Evolutionary conservation across 2,888 invertebrate genomes (phyloP).

Genomic region (Heliconius ethilla): DNA sequence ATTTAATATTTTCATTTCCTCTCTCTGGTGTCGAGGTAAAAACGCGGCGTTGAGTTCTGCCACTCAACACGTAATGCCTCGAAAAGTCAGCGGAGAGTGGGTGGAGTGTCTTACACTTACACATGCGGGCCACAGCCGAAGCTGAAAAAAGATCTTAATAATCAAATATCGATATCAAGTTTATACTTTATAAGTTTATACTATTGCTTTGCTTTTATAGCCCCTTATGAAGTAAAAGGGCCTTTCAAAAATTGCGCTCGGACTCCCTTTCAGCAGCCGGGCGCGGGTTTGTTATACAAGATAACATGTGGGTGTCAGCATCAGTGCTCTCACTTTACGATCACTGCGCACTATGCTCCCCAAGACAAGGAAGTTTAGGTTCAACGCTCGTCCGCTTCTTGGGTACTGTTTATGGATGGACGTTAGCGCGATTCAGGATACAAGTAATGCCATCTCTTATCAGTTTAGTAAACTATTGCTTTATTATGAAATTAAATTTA

Average conservation of each 20-base stretch:
- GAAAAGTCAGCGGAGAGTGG: too few species aligned
- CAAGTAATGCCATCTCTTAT: slow-evolving; percentile 65
- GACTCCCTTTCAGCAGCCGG: slow-evolving; percentile 75
- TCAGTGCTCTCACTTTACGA: slow-evolving; percentile 92
- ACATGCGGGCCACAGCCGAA: too few species aligned
- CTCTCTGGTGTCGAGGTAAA: too few species aligned
- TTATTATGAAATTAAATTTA: background rate
- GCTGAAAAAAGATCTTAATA: too few species aligned
- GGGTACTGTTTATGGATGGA: slow-evolving; percentile 39
- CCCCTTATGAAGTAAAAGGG: slow-evolving; percentile 86
- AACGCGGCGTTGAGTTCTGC: too few species aligned
- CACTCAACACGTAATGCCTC: too few species aligned
- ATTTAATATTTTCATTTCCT: too few species aligned
- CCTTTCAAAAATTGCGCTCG: slow-evolving; percentile 90
- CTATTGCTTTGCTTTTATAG: slow-evolving; percentile 34
- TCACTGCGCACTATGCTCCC: slow-evolving; percentile 94
- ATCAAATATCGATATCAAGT: too few species aligned
- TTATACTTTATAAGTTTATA: too few species aligned
- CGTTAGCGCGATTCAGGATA: slow-evolving; percentile 58
- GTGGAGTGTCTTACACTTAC: too few species aligned
- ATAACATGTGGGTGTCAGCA: slow-evolving; percentile 87
- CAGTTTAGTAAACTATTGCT: background rate
- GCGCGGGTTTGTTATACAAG: slow-evolving; percentile 77
- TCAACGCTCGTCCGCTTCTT: background rate
- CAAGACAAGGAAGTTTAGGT: slow-evolving; percentile 87